These are phyloP conservation scores for Urocynchramus pylzowi DNA, from an alignment of 2,113 vertebrate genomes.

Conservation along the genomic window DNA sequence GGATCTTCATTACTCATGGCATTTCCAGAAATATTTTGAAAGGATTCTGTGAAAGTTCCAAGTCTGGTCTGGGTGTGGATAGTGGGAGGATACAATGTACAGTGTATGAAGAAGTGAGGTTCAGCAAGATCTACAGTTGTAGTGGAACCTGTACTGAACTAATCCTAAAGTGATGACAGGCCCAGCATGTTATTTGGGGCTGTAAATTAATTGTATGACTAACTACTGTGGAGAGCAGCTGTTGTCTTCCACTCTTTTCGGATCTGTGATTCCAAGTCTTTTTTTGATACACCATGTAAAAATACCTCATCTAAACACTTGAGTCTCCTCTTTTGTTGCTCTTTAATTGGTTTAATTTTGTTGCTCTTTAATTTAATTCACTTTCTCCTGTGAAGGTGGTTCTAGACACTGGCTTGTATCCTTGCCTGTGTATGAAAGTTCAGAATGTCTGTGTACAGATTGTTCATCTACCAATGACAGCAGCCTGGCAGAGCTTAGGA, in stretches of 20 bases:
- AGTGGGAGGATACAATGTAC: not conserved
- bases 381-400: not conserved
- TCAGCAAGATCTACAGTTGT: not conserved
- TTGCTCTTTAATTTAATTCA: not conserved
- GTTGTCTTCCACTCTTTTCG: not conserved
- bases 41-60: not conserved
- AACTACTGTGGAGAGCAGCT: not conserved
- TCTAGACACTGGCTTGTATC: not conserved
- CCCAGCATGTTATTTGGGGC: not conserved
- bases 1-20: not conserved
- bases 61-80: not conserved
- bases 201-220: not conserved
- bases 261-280: not conserved
- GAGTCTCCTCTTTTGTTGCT: not conserved
- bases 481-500: not conserved
- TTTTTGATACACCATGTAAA: not conserved
- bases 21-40: not conserved
- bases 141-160: not conserved
- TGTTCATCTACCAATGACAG: not conserved
- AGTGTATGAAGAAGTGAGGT: not conserved
- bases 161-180: not conserved
- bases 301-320: not conserved
- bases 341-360: not conserved
- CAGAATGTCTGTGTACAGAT: not conserved
- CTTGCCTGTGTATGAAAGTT: not conserved